phyloP scores from a whole-genome alignment of 2,888 invertebrate species.

The Lycophotia porphyrea region DNA sequence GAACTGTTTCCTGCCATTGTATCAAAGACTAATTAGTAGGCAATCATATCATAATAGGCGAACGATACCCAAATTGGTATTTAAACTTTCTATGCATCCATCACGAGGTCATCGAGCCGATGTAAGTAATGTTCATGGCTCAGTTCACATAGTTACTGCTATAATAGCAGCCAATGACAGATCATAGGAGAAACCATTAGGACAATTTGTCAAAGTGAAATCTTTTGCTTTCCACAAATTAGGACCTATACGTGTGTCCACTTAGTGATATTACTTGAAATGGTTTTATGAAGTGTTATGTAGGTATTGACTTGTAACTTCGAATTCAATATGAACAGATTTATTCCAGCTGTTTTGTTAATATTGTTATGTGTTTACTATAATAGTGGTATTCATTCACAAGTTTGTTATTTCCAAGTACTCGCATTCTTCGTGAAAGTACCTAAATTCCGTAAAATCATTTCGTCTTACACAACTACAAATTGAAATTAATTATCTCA shows the following conservation, averaged over 20 bases:
- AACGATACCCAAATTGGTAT: constrained; percentile 75
- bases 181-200: constrained; percentile 73
- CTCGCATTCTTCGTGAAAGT: constrained; percentile 20
- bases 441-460: constrained; percentile 36
- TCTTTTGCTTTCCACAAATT: constrained; percentile 69
- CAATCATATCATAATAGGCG: constrained; percentile 69
- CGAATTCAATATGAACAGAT: neutral
- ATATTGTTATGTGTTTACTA: neutral
- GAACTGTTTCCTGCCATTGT: constrained; percentile 58
- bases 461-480: constrained; percentile 57
- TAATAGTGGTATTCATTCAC: constrained; percentile 4
- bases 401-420: neutral
- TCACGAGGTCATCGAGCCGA: constrained; percentile 76
- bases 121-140: constrained; percentile 79
- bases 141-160: constrained; percentile 80
- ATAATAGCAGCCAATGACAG: constrained; percentile 79
- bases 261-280: constrained; percentile 17
- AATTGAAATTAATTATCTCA: constrained; percentile 69
- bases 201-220: constrained; percentile 76
- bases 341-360: neutral
- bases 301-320: neutral
- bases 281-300: constrained; percentile 14
- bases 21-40: constrained; percentile 65
- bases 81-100: constrained; percentile 86
- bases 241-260: constrained; percentile 39